Base-by-base conservation (phyloP, 2,888 invertebrate genomes). In the Lacanobia oleracea region DNA sequence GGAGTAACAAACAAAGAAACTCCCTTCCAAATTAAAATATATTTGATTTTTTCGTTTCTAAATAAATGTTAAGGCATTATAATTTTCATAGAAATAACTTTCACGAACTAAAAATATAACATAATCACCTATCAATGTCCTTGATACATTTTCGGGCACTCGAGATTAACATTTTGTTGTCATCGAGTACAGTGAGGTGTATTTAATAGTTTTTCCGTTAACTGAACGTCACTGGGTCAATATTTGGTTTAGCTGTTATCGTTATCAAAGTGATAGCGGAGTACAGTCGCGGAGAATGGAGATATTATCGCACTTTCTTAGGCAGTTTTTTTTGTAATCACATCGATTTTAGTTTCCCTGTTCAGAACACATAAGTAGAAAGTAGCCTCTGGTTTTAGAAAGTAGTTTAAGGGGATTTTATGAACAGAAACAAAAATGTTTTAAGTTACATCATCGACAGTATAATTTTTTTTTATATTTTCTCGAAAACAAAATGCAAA, bases 181-280 rank as follows among this genome's bases (percentile, higher is more conserved):
- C 82, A 83, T 84, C 85, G 80, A 82, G 77, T 75, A 62, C 12
- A 60, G 59, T 60, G 18, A 37, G 37, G 53, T 56, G 64, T 80
- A 67, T 69, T 75, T 57, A 78, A 83, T 81, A 75, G 77, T 75
- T 78, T 82, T 86, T 78, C 85, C 86, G 86, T 83, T 83, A 81
- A 83, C 82, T 67, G 73, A 72, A 83, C 93, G 94, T 94, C 94
- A 94, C 82, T 85, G 69, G 70, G 90, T 88, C 89, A 93, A 93
- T 92, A 91, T 95, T 94, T 94, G 88, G 90, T 91, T 88, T 87
- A 81, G 81, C 82, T 83, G 85, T 84, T 93, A 93, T 90, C 93
- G 77, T 86, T 92, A 93, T 92, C 92, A 79, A 67, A 65, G 70
- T 69, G 85, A 88, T 90, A 88, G 75, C 72, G 61, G n/a, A 16